Base-by-base conservation (phyloP, 2,888 invertebrate genomes). In the Perdita meconis region DNA sequence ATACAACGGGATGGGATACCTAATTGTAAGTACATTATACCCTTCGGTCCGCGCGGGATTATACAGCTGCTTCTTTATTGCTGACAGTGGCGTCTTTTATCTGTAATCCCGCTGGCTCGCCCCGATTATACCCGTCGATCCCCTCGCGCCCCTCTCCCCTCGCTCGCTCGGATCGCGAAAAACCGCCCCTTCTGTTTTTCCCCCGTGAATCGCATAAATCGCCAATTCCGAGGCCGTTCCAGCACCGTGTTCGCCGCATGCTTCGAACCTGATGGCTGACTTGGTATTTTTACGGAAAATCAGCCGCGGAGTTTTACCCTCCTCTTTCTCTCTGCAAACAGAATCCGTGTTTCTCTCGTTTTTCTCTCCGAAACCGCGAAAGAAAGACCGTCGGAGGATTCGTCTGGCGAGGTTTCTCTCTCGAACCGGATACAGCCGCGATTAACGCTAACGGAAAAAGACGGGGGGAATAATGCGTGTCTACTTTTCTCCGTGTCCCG, bases 21-120 rank as follows among this genome's bases (percentile, higher is more conserved):
- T 85, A 85, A 85, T 85, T 85, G 86, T 85, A 85, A 85, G 84
- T 86, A 85, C 86, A 86, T 85, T 85, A 85, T 86, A 86, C 84
- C n/a, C 80, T 77, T 84, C 66, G 79, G 78, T 60, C 80, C 75
- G 73, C 40, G 50, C 77, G 64, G 86, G 81, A 85, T 85, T 85
- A 85, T 85, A 83, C 81, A 78, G 84, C 86, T 85, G 86, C 84
- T 86, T 83, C 84, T 83, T 84, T 84, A 85, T 85, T 81, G 86
- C 86, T 79, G 77, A 85, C 74, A 74, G 71, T 78, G 71, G 79
- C 84, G 67, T 83, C 81, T 79, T 85, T 83, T 85, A 85, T 85
- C 68, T 56, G 64, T 80, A 83, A 83, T 80, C 78, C 53, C 59
- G 22, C 57, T 51, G 63, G 30, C 56, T 76, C 68, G 61, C 68